Evolutionary conservation across 2,888 invertebrate genomes (phyloP), one percentile per base, ranked within the genome.

Genomic region (Girardia tigrina): DNA sequence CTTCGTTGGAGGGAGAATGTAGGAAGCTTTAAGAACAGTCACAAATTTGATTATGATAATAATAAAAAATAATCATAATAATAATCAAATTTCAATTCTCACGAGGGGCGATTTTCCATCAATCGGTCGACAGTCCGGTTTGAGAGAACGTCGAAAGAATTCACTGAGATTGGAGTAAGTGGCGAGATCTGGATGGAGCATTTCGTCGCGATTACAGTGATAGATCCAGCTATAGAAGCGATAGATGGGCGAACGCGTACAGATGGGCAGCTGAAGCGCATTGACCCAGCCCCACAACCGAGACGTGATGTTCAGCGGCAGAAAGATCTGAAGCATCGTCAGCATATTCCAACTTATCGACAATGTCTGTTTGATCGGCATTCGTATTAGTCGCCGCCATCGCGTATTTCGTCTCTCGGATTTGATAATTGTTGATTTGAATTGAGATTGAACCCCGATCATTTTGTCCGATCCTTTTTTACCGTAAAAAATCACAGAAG

Each of bases 251-350:
- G 88, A 88, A 70, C 95, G 87, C 26, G 92, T 81, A 78, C 88
- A 87, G 16, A 87, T 86, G 0, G 95, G 94, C 76, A 95, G 83
- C 79, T 90, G 83, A 71, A 87, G 81, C 81, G 87, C 87, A 77
- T 93, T 91, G 72, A 94, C 81, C 86, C 89, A 90, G 27, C 95
- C 95, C 91, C 93, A 94, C 70, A 90, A 86, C 78, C 93, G 87
- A 77, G 94, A 94, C 1, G 92, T 87, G 14, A 90, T 87, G 74
- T 92, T 88, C 79, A 94, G 86, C 0, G 95, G 95, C 79, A 95
- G 23, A 56, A 56, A 4, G 4, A 56, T 56, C 23, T 56, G 56
- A 56, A 56, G n/a, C 56, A 56, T 56, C 56, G 23, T 56, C n/a
- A 56, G n/a, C 23, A 56, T 6, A 56, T 56, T 56, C 56, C 56